Evolutionary conservation across 2,113 vertebrate genomes (phyloP), one percentile per base, ranked within the genome.

Genomic region (Rhynchopsitta pachyrhyncha): DNA sequence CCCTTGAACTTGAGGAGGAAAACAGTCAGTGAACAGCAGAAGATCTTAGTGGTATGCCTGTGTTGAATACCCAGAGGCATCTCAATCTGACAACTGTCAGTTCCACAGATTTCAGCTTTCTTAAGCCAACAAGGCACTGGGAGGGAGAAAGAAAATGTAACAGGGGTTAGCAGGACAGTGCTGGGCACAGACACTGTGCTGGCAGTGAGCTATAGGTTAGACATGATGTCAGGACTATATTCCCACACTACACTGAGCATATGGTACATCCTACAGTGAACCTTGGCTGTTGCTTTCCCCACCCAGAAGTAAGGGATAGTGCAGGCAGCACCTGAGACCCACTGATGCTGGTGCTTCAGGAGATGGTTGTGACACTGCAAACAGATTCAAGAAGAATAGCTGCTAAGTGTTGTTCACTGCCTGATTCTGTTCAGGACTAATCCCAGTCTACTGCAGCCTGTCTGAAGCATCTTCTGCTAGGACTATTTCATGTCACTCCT

Each of bases 321-420:
- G 37, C 37, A 31, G 24, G 44, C 19, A 71, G 37, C 25, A 18
- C 9, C 12, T 0, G 2, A 67, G 17, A 52, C 20, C 59, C 64
- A 18, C 5, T 1, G 16, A 39, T 10, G 13, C n/a, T 35, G 27
- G 28, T 0, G 0, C 47, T 23, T 23, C 0, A 0, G 28, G 52
- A 31, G 33, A 16, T 6, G 11, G 19, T 16, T 31, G 44, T 83
- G 73, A 35, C 28, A 13, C 10, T 19, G 33, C 17, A 10, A 46
- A 41, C 6, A 24, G 42, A 25, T 47, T 52, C 4, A 46, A 76
- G 28, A 41, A 29, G 50, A 77, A 52, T 2, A 78, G 29, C 44
- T 27, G 37, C 11, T 60, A 8, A 31, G 11, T 18, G 59, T n/a
- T 1, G 0, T 52, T 73, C 1, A 1, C 71, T 5, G 7, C 37